These are phyloP conservation scores for Plebejus argus DNA, from an alignment of 2,888 invertebrate species.

Conservation along the genomic window DNA sequence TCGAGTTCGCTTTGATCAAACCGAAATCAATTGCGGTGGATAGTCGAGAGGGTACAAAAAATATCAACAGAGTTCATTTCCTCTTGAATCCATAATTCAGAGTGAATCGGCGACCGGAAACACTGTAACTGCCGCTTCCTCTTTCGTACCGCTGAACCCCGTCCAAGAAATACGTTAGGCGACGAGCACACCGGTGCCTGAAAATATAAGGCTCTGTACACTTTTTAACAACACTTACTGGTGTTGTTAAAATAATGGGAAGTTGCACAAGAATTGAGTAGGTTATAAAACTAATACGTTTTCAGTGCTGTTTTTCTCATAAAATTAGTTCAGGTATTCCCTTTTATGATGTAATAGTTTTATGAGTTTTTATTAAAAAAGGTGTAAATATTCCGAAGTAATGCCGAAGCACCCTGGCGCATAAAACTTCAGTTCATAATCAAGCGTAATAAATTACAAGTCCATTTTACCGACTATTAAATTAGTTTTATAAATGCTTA, in stretches of 20 bases:
- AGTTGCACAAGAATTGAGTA: neutral
- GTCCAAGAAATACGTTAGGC: slow-evolving; percentile 45
- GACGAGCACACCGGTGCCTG: slow-evolving; percentile 26
- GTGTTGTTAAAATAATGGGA: neutral
- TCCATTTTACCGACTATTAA: slow-evolving; percentile 29
- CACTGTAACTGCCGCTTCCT: slow-evolving; percentile 59
- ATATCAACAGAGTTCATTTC: slow-evolving; percentile 52
- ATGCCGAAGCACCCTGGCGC: neutral
- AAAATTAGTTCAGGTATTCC: neutral
- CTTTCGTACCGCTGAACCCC: slow-evolving; percentile 51
- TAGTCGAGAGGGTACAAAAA: slow-evolving; percentile 43
- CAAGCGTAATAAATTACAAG: slow-evolving; percentile 30
- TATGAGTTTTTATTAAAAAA: slow-evolving; percentile 2
- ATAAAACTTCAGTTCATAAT: slow-evolving; percentile 29
- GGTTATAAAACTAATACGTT: neutral
- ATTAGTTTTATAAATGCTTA: slow-evolving; percentile 28
- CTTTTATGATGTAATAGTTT: neutral
- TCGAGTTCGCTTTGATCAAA: slow-evolving; percentile 29
- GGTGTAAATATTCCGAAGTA: neutral
- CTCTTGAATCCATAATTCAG: slow-evolving; percentile 56
- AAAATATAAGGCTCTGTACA: neutral
- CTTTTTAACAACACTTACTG: neutral
- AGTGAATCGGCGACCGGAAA: slow-evolving; percentile 56
- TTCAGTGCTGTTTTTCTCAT: neutral
- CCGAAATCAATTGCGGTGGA: slow-evolving; percentile 34